Percentiles rank a stretch among this genome's conserved stretches.
Evolutionary conservation across 2,113 vertebrate genomes (phyloP).

Genomic region (Forbesichthys agassizii): DNA sequence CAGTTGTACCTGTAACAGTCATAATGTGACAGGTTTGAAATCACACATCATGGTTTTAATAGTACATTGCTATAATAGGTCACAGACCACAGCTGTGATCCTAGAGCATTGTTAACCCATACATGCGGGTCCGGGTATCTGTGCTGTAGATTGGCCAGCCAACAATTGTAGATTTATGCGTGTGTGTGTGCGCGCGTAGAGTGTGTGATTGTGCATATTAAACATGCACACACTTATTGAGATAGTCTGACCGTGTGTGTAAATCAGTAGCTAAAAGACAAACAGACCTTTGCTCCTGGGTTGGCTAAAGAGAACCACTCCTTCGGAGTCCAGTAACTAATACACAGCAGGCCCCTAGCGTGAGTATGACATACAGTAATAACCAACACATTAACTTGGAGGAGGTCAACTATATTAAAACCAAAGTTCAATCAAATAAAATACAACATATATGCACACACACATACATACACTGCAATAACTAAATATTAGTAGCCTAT

Average conservation of each 20-base stretch:
- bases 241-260: constrained; percentile 33
- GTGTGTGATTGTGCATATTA: background rate
- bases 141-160: background rate
- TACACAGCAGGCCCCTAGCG: constrained; percentile 19
- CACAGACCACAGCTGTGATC: background rate
- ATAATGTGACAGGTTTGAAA: no score
- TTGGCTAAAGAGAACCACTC: background rate
- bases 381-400: background rate
- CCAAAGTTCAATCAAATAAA: constrained; percentile 15
- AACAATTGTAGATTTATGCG: background rate
- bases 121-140: no score
- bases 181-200: background rate
- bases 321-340: background rate
- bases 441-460: no score
- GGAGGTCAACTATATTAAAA: constrained; percentile 28
- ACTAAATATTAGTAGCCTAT: no score
- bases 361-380: background rate
- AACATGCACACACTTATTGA: constrained; percentile 11
- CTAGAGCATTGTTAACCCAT: background rate
- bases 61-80: no score
- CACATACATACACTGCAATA: background rate
- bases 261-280: constrained; percentile 71
- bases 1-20: no score
- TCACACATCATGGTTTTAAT: no score
- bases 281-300: constrained; percentile 71